phyloP scores from a whole-genome alignment of 2,113 vertebrate genomes.

The Alaudala cheleensis region DNA sequence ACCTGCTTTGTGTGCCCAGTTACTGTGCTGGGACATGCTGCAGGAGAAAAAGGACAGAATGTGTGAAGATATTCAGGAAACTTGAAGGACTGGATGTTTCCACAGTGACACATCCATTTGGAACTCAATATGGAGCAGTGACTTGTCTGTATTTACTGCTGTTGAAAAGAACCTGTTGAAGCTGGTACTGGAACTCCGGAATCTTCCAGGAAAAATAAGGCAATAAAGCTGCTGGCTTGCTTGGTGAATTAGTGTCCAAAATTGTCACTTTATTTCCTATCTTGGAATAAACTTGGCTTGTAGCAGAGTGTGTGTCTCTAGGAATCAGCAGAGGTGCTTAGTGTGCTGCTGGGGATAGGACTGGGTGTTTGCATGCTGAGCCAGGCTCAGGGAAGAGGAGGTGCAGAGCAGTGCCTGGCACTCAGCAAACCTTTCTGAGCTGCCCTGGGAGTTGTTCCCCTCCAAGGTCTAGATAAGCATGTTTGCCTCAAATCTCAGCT shows the following conservation, averaged over 20 bases:
- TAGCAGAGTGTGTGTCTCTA: not conserved
- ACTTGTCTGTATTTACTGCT: not conserved
- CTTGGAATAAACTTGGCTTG: not conserved
- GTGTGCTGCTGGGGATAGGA: not conserved
- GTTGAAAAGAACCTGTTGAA: not conserved
- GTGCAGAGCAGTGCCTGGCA: not conserved
- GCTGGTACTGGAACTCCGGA: not conserved
- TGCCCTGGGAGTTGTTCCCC: not conserved
- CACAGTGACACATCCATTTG: not conserved
- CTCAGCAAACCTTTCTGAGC: not conserved
- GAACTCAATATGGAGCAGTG: not conserved
- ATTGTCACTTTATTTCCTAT: not conserved
- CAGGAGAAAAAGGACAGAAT: not conserved
- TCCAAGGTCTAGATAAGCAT: constrained; percentile 5
- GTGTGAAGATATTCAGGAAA: not conserved
- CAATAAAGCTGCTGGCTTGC: not conserved
- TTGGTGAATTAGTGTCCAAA: not conserved
- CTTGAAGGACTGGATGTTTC: not conserved
- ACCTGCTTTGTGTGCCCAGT: not conserved
- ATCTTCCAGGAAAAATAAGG: not conserved
- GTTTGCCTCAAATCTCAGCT: not conserved
- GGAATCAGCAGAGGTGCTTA: not conserved
- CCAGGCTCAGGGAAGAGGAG: not conserved
- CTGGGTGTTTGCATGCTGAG: not conserved
- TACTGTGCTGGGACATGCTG: not conserved